Base-by-base conservation (phyloP, 2,797 vertebrate species). In the Pagetopsis macropterus region DNA sequence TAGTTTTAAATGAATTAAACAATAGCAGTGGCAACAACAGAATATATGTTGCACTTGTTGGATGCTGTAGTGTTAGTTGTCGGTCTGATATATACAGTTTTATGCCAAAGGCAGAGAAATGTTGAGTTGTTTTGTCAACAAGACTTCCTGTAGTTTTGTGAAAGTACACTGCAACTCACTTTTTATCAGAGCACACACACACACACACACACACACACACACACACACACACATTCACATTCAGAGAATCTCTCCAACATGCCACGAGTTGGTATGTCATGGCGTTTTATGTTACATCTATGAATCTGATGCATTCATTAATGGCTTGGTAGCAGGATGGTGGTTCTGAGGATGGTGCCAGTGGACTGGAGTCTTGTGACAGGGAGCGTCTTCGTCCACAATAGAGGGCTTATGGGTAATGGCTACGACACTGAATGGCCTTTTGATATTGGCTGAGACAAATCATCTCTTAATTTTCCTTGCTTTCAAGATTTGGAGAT, bases 291-390 rank as follows among this genome's bases (percentile, higher is more conserved):
- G 84, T 88, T 75, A 85, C 87, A 78, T 82, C 76, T 33, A 82
- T 90, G 89, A 93, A 91, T 88, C 90, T 82, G 87, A 76, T 82
- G 87, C 87, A 89, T 92, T 94, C 91, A 93, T 91, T 84, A 84
- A 90, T 76, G 82, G 74, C 80, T 87, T 84, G 83, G 88, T 82
- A 70, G 81, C 71, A 70, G 78, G 76, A 86, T 70, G 14, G 40
- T 56, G 70, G 81, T 82, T 89, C 79, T 84, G 66, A 71, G 76
- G 82, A 82, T 71, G 83, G 78, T 86, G 90, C 85, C 87, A 90
- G 67, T 83, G 66, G 80, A 84, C 76, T 76, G 73, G 49, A 69
- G 83, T 88, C 90, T 92, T 90, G 83, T 92, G 91, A 93, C 88
- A 91, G 81, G 71, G 84, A 90, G 79, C 33, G 50, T 83, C 84